Evolutionary conservation across 2,888 invertebrate species (phyloP), one percentile per base, ranked within the genome.

Genomic region (Ochlodes sylvanus): DNA sequence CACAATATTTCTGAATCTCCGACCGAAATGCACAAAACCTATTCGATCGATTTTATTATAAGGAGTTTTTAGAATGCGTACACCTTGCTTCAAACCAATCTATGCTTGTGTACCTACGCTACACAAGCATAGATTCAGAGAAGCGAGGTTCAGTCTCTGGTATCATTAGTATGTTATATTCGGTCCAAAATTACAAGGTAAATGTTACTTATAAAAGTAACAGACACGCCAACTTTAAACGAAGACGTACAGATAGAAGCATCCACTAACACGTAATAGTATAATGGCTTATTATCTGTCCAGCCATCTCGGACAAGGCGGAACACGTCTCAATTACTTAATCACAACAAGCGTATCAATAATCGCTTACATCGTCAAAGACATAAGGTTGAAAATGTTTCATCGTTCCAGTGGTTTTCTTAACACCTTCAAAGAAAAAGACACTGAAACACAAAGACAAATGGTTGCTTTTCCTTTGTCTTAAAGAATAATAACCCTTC

Each of bases 391-490:
- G 32, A 66, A 17, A 60, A 52, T 52, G 12, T 10, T 42, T 44
- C 52, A 54, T 14, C 7, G n/a, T 19, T 17, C 12, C 9, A 32
- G 17, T 2, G 52, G 9, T 34, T 60, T 66, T 27, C 41, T 58
- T 52, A 60, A 44, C 9, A 6, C 32, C 17, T 7, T 42, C 32
- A 52, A 52, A 42, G 14, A 32, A 60, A 66, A 17, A 27, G n/a
- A 66, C 42, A 47, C 12, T 44, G 19, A 61, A 44, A 21, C 10
- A 38, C 61, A 61, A 67, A 54, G 21, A 21, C 1, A 44, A 67
- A 67, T 7, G 61, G 44, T 55, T 15, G 44, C 6, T 67, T 67
- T 67, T 67, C 34, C 67, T 67, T 67, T 67, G 58, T 65, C 60
- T 61, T 54, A 55, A 67, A 67, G 19, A 32, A 60, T 54, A 67